Evolutionary conservation across 2,113 vertebrate species (phyloP), one percentile per base, ranked within the genome.

Genomic region (Macquaria ambigua): DNA sequence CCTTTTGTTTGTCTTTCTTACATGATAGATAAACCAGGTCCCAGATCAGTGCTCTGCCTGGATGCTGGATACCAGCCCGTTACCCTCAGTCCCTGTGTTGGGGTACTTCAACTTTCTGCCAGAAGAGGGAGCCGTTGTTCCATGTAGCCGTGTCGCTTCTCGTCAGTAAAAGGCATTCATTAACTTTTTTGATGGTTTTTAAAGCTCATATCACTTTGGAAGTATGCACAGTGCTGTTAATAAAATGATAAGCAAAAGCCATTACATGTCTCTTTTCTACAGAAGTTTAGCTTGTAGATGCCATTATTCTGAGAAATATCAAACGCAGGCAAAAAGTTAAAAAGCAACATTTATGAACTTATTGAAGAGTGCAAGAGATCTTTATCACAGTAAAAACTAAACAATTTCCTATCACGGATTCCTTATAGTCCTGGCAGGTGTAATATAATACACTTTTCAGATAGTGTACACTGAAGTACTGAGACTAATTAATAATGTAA

Each of bases 211-310:
- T 94, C 95, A 91, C 61, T 81, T 93, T 94, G 89, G 88, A 94
- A 90, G 92, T 93, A 91, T 94, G 92, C 93, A 94, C 94, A 95
- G 92, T 93, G 91, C 91, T 94, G 94, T 95, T 93, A 92, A 94
- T 94, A 95, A 94, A 94, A 93, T 75, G 69, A 87, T 85, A 89
- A 90, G 73, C 74, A 90, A 90, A 91, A 68, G 41, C 52, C 68
- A 68, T 48, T 25, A 53, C 8, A 2, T 34, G 43, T 80, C 46
- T 81, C 28, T 39, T 55, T 6, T 83, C 11, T 72, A 7, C 18
- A 31, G 3, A 12, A 28, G 5, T 73, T 81, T 1, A 31, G 20
- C 37, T 18, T 73, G 11, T 43, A 28, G 2, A 58, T 78, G 2
- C 39, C 11, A 5, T 14, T 11, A 50, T 23, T 63, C 31, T 56